Conservation (phyloP, 2,113 vertebrate genomes). For the Solenodon paradoxus region DNA sequence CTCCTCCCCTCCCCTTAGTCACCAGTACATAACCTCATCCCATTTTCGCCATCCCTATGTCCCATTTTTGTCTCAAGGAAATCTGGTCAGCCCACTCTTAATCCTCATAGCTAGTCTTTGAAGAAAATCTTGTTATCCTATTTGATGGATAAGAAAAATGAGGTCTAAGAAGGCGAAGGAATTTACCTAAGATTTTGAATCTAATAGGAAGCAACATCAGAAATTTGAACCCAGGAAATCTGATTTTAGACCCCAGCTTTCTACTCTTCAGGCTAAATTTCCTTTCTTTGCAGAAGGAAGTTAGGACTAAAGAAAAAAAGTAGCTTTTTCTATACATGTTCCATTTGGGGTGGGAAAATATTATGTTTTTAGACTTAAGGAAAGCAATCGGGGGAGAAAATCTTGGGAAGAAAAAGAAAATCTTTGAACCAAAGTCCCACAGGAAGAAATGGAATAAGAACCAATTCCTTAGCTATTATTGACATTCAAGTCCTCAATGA, state of each 20-base stretch:
- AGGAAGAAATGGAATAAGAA: neutral
- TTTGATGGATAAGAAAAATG: neutral
- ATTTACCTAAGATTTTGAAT: neutral
- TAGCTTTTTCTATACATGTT: neutral
- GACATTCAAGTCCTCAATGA: neutral
- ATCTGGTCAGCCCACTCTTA: too few species aligned
- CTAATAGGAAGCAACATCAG: neutral
- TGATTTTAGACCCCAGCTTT: neutral
- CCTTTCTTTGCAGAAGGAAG: neutral
- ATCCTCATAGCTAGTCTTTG: neutral
- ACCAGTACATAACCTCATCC: too few species aligned
- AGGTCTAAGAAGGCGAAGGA: neutral
- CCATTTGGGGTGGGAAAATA: neutral
- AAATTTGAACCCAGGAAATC: neutral
- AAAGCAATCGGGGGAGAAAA: neutral
- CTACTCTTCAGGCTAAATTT: neutral
- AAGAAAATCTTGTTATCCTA: neutral
- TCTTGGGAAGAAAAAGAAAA: constrained; percentile 9
- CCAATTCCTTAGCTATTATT: neutral
- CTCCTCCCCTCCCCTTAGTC: too few species aligned
- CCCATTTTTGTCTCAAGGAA: too few species aligned
- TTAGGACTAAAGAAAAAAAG: neutral
- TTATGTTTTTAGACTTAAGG: neutral
- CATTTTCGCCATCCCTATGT: too few species aligned
- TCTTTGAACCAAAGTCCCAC: neutral